phyloP scores from a whole-genome alignment of 2,113 vertebrate genomes.

The Sylvietta virens region DNA sequence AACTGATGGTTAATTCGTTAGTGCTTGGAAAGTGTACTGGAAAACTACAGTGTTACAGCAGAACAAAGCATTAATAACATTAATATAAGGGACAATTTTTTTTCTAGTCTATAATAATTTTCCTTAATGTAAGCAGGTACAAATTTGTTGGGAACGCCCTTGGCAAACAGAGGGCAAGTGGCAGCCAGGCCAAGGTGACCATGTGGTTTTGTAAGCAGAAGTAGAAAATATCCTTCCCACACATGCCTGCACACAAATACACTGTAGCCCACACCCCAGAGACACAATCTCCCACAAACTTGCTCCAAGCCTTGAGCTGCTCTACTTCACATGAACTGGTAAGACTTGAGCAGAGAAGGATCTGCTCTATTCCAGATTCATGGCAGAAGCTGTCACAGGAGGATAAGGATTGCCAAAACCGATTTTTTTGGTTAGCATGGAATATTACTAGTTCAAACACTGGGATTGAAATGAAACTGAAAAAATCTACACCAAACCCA shows the following conservation, averaged over 20 bases:
- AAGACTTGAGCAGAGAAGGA: background rate
- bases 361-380: background rate
- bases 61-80: background rate
- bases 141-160: background rate
- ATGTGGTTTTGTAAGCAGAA: background rate
- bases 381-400: background rate
- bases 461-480: background rate
- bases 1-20: conserved; percentile 3
- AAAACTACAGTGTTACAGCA: background rate
- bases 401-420: background rate
- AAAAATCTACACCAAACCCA: background rate
- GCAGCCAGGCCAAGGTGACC: background rate
- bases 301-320: background rate
- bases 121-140: background rate
- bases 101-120: background rate
- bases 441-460: background rate
- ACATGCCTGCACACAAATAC: background rate
- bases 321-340: background rate
- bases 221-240: background rate
- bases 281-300: background rate
- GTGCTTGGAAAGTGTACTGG: background rate
- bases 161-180: background rate
- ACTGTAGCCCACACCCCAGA: background rate
- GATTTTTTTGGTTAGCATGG: background rate
- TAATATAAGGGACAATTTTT: background rate